Percentiles rank a stretch among this genome's conserved stretches.
phyloP scores from a whole-genome alignment of 35 echinoderm and acorn worm genomes.

The Acanthaster planci region DNA sequence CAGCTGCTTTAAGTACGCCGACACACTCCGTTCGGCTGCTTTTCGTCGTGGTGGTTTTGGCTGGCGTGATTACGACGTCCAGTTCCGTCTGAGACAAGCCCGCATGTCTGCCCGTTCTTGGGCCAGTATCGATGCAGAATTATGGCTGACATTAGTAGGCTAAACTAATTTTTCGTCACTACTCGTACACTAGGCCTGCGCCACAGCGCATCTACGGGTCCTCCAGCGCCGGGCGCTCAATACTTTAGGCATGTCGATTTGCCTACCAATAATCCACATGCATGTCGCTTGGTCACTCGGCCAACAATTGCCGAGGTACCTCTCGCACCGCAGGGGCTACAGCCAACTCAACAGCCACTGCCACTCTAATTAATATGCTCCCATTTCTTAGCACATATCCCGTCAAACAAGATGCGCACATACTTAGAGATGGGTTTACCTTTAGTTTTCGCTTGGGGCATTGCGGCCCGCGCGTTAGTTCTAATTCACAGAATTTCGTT shows the following conservation, averaged over 20 bases:
- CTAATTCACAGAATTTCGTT: background rate
- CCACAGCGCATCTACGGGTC: background rate
- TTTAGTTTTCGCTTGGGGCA: background rate
- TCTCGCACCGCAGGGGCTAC: background rate
- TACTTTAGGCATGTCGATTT: background rate
- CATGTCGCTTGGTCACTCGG: background rate
- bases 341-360: background rate
- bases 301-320: background rate
- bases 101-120: slow-evolving; percentile 19
- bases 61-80: slow-evolving; percentile 33
- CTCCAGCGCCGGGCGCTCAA: background rate
- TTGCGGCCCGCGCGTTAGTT: background rate
- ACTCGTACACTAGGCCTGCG: background rate
- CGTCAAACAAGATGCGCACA: background rate
- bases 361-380: background rate
- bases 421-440: background rate
- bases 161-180: background rate
- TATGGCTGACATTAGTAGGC: slow-evolving; percentile 13
- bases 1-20: slow-evolving; percentile 35
- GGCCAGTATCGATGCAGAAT: slow-evolving; percentile 30
- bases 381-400: background rate
- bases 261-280: background rate
- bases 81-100: slow-evolving; percentile 27
- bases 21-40: background rate
- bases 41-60: background rate